Evolutionary conservation across 35 echinoderm and acorn worm species (phyloP), one percentile per base, ranked within the genome.

Genomic region (Apostichopus japonicus): DNA sequence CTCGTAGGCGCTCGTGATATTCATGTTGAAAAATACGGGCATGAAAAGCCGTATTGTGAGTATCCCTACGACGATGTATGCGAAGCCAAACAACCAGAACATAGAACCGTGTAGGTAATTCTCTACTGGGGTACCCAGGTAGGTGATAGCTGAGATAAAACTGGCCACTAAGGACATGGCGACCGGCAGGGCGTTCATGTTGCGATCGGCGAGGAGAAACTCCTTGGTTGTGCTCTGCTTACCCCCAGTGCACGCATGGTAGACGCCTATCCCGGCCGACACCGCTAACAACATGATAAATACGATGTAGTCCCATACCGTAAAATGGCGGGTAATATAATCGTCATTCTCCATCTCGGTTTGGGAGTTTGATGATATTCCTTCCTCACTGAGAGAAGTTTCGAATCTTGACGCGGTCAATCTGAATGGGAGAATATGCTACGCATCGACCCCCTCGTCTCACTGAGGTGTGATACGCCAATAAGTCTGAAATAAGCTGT

Each of bases 1-100:
- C 95, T 94, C 90, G 56, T 97, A 95, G 4, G 95, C 95, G 84
- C 95, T 97, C 0, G 95, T 97, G 24, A 92, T 52, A 4, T 86
- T 77, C 56, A 79, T 14, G 23, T 65, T 88, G 84, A 77, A 95
- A 76, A 95, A 95, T 10, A 92, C 59, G 8, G 94, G 94, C 55
- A 95, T 25, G 19, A 77, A 95, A 10, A 80, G 77, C 4, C 79
- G 65, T 4, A 89, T 77, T 8, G 92, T 91, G 15, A 62, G 6
- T 11, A 91, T 19, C 19, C 92, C 92, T 13, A 87, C 79, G 1
- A 87, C 22, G 52, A 93, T 92, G 51, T 95, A 95, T 3, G 94
- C 81, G 8, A 92, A 5, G 22, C 71, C 75, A 54, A 92, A 92
- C 80, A 84, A 67, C 76, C 90, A 87, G 52, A 65, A 95, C 72